Evolutionary conservation across 35 echinoderm and acorn worm genomes (phyloP).

Genomic region (Anneissia japonica): DNA sequence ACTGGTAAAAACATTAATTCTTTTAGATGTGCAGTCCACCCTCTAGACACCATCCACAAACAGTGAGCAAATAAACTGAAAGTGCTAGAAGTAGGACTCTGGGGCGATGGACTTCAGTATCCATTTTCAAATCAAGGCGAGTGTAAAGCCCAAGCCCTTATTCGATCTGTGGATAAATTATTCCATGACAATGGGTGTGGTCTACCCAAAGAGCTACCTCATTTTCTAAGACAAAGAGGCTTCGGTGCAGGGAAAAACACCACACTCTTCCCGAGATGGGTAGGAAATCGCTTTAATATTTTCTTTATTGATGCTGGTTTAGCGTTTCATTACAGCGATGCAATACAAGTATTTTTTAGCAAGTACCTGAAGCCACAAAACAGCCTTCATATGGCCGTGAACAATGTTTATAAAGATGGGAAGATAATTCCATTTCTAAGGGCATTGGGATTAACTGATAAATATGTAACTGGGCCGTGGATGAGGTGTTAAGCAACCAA

Average conservation of each 20-base stretch:
- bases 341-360: constrained; percentile 22
- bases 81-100: neutral
- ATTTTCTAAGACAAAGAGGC: constrained; percentile 11
- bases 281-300: constrained; percentile 46
- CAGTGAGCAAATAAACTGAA: neutral
- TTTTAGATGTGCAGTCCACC: constrained; percentile 32
- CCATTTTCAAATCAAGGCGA: constrained; percentile 30
- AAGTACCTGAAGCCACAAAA: constrained; percentile 8
- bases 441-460: neutral
- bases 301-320: constrained; percentile 17
- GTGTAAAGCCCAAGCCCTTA: neutral
- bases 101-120: neutral
- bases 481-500: neutral
- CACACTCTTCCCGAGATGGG: constrained; percentile 27
- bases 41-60: constrained; percentile 2
- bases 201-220: constrained; percentile 12
- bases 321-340: neutral
- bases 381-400: neutral
- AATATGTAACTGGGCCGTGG: constrained; percentile 1
- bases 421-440: neutral
- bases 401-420: neutral
- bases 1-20: neutral
- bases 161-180: constrained; percentile 32
- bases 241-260: neutral
- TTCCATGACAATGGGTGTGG: constrained; percentile 20